Conservation (phyloP, 2,113 vertebrate species). For the Ptyas mucosa region DNA sequence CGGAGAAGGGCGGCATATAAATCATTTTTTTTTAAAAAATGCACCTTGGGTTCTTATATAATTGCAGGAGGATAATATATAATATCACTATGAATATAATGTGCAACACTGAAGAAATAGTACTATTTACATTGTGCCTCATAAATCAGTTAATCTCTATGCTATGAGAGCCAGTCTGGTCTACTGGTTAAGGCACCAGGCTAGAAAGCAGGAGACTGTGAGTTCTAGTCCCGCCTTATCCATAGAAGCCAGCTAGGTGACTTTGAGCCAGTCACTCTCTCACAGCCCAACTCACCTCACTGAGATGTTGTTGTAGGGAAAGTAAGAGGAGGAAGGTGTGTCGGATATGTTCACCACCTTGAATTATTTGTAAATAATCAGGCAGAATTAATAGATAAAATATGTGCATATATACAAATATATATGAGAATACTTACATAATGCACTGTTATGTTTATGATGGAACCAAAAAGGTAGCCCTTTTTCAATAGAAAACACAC, state of each 20-base stretch:
- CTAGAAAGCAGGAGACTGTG: background rate
- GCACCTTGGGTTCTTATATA: accelerated
- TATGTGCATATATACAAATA: background rate
- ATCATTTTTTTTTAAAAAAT: too few species aligned
- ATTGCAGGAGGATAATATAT: background rate
- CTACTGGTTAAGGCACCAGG: background rate
- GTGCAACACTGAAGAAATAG: background rate
- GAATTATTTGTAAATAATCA: background rate
- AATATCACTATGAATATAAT: background rate
- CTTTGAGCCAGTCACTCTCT: background rate
- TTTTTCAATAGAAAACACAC: background rate
- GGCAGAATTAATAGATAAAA: background rate
- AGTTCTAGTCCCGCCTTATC: background rate
- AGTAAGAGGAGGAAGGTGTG: background rate
- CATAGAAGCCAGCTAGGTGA: background rate
- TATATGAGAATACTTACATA: background rate
- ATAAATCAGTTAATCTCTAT: background rate
- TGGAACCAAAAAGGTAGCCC: background rate
- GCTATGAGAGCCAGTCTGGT: background rate
- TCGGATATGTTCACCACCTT: background rate
- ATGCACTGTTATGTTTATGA: background rate
- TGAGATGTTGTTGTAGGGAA: background rate
- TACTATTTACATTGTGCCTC: background rate
- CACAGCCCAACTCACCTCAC: background rate
- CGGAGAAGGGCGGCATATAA: too few species aligned